Evolutionary conservation across 2,888 invertebrate species (phyloP).

Genomic region (Chloroclysta siterata): DNA sequence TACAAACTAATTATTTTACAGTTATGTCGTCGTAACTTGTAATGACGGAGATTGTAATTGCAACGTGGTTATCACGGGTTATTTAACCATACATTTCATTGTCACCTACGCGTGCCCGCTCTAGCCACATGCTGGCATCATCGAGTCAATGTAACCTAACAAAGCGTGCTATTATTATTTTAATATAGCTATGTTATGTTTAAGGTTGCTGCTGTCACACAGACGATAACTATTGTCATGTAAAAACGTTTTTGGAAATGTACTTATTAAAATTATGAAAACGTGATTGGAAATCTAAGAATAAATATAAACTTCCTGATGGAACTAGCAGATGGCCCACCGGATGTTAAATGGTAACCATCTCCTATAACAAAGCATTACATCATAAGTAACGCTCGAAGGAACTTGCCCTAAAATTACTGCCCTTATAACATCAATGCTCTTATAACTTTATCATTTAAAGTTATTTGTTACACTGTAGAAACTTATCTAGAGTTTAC

Average conservation of each 20-base stretch:
- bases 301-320: no score
- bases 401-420: no score
- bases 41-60: constrained; percentile 43
- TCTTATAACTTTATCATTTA: no score
- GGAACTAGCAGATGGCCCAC: no score
- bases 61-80: constrained; percentile 43
- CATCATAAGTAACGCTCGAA: no score
- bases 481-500: neutral
- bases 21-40: constrained; percentile 45
- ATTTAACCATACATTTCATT: constrained; percentile 47
- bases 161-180: constrained; percentile 43
- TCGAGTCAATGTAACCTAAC: constrained; percentile 47
- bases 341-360: no score
- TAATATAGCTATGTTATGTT: constrained; percentile 33
- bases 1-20: constrained; percentile 48
- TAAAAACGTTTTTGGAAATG: no score
- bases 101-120: constrained; percentile 46
- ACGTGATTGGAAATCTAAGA: no score
- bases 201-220: constrained; percentile 17
- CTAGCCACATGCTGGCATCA: constrained; percentile 28
- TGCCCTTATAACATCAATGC: no score
- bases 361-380: no score
- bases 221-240: neutral
- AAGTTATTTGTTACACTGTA: no score
- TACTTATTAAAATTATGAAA: neutral